phyloP scores from a whole-genome alignment of 2,113 vertebrate genomes.

The Macroglossus sobrinus region DNA sequence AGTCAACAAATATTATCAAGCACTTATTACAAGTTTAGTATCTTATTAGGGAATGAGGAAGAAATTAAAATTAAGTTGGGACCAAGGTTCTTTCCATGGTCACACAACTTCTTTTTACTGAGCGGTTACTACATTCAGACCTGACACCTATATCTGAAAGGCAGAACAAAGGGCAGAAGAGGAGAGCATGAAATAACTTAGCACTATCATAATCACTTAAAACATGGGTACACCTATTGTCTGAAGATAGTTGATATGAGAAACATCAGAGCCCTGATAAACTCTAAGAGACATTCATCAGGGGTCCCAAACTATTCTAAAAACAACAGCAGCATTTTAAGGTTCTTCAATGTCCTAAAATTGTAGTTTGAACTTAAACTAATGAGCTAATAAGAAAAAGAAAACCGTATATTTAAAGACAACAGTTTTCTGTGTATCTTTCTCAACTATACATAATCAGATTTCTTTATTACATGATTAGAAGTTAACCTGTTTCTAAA shows the following conservation, averaged over 20 bases:
- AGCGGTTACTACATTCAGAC: not conserved
- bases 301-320: not conserved
- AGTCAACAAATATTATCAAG: not conserved
- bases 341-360: not conserved
- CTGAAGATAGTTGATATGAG: not conserved
- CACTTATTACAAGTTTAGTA: not conserved
- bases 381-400: not conserved
- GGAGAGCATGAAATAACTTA: not conserved
- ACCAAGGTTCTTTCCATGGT: not conserved
- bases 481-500: slow-evolving; percentile 21
- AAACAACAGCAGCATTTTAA: not conserved
- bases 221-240: not conserved
- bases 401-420: not conserved
- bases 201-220: not conserved
- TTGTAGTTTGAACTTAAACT: not conserved
- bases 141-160: not conserved
- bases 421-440: not conserved
- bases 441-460: slow-evolving; percentile 18
- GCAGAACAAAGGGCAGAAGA: not conserved
- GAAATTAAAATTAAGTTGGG: not conserved
- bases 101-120: not conserved
- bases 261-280: not conserved
- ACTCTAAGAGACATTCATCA: not conserved
- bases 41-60: not conserved
- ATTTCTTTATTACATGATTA: slow-evolving; percentile 52